These are phyloP conservation scores for Cichladusa arquata DNA, from an alignment of 2,113 vertebrate genomes.

Conservation along the genomic window DNA sequence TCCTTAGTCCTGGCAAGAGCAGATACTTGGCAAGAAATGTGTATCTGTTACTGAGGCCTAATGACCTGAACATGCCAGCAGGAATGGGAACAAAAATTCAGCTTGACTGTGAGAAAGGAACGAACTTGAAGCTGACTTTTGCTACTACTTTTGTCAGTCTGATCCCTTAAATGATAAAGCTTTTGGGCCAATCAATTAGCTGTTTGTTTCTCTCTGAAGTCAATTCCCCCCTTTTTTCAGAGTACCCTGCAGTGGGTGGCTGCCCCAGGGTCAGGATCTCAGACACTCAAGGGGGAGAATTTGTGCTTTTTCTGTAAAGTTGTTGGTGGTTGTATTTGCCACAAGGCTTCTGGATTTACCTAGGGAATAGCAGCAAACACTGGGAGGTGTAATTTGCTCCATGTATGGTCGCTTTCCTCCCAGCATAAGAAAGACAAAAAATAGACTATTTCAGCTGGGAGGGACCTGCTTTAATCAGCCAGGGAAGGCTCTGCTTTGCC, in stretches of 20 bases:
- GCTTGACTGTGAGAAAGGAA: background rate
- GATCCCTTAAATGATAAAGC: background rate
- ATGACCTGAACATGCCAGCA: background rate
- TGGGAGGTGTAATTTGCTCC: background rate
- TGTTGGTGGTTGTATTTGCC: background rate
- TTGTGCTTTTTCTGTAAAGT: background rate
- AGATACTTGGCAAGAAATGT: background rate
- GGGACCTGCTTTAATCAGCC: background rate
- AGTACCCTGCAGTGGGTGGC: background rate
- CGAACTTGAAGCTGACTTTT: background rate
- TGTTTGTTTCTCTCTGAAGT: background rate
- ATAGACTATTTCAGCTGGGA: background rate
- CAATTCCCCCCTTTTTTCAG: background rate
- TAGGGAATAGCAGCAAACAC: background rate
- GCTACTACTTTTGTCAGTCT: background rate
- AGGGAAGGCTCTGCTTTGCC: background rate
- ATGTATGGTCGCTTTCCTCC: background rate
- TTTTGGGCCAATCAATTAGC: background rate
- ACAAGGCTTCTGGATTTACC: background rate
- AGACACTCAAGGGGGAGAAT: background rate
- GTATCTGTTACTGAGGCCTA: background rate
- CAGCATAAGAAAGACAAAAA: background rate
- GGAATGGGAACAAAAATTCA: background rate
- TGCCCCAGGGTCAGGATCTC: fast-evolving
- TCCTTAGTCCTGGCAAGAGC: background rate